Evolutionary conservation across 2,113 vertebrate genomes (phyloP).

Genomic region (Scatophagus argus): DNA sequence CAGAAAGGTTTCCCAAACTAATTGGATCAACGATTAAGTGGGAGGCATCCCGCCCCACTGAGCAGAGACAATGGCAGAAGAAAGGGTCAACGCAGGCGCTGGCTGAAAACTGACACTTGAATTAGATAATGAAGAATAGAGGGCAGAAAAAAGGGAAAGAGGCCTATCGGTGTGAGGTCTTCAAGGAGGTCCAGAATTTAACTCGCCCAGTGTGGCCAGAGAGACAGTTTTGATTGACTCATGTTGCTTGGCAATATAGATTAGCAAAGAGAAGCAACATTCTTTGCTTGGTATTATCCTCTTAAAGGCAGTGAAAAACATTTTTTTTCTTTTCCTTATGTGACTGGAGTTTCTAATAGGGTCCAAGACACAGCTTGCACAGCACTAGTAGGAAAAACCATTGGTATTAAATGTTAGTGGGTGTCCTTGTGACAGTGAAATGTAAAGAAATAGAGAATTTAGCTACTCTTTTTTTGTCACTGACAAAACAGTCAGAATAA

Average conservation of each 20-base stretch:
- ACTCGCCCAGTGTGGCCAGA: slow-evolving; percentile 23
- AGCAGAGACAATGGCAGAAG: slow-evolving; percentile 68
- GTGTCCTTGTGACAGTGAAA: background rate
- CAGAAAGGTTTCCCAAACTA: slow-evolving; percentile 75
- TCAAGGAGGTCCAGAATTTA: slow-evolving; percentile 59
- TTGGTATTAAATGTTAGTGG: slow-evolving; percentile 1
- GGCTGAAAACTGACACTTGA: slow-evolving; percentile 79
- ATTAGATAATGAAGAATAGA: slow-evolving; percentile 78
- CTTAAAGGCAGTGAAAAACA: background rate
- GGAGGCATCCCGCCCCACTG: slow-evolving; percentile 64
- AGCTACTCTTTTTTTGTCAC: background rate
- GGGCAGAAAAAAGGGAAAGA: slow-evolving; percentile 58
- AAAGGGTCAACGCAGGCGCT: slow-evolving; percentile 66
- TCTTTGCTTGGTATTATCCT: slow-evolving; percentile 9
- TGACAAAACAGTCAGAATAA: background rate
- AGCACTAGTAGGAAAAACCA: background rate
- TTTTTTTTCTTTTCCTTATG: background rate
- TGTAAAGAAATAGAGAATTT: background rate
- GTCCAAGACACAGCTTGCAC: background rate
- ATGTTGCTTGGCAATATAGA: slow-evolving; percentile 43
- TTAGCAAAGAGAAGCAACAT: slow-evolving; percentile 19
- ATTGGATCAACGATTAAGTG: slow-evolving; percentile 80
- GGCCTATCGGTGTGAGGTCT: slow-evolving; percentile 76
- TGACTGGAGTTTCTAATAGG: background rate
- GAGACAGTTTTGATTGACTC: slow-evolving; percentile 33